Evolutionary conservation across 1,140 invertebrate genomes (phyloP).

Genomic region (Latrodectus geometricus): DNA sequence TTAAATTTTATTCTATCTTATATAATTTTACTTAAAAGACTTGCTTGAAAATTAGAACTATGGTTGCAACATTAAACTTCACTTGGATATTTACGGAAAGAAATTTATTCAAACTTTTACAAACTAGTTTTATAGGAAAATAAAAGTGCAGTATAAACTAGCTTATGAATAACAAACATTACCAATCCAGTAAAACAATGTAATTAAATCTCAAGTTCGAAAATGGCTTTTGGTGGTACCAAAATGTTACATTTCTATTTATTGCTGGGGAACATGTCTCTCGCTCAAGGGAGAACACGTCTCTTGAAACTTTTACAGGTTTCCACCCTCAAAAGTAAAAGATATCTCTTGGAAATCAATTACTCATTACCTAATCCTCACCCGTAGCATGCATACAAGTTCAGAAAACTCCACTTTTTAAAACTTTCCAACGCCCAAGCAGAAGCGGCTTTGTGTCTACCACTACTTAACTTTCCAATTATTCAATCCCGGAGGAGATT

Average conservation of each 20-base stretch:
- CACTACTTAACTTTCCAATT: slow-evolving; percentile 31
- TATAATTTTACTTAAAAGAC: too few species aligned
- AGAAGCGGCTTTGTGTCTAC: background rate
- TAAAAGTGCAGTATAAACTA: too few species aligned
- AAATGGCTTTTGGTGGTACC: background rate
- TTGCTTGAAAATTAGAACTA: too few species aligned
- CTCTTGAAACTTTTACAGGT: slow-evolving; percentile 13
- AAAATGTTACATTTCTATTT: background rate
- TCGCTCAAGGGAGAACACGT: background rate
- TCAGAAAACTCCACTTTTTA: background rate
- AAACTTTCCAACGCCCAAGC: background rate
- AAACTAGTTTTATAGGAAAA: too few species aligned
- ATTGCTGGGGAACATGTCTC: background rate
- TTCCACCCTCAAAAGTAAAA: background rate
- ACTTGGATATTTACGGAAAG: too few species aligned
- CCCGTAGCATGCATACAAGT: background rate
- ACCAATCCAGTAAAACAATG: too few species aligned
- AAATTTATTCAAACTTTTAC: too few species aligned
- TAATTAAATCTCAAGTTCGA: too few species aligned
- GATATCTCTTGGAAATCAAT: slow-evolving; percentile 14
- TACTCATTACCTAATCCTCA: slow-evolving; percentile 14
- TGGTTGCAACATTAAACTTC: too few species aligned
- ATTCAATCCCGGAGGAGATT: slow-evolving; percentile 26
- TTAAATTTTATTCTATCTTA: too few species aligned
- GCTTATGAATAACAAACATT: too few species aligned